Percentiles rank a stretch among this genome's conserved stretches.
Evolutionary conservation across 2,888 invertebrate species (phyloP).

Genomic region (Labia minor): DNA sequence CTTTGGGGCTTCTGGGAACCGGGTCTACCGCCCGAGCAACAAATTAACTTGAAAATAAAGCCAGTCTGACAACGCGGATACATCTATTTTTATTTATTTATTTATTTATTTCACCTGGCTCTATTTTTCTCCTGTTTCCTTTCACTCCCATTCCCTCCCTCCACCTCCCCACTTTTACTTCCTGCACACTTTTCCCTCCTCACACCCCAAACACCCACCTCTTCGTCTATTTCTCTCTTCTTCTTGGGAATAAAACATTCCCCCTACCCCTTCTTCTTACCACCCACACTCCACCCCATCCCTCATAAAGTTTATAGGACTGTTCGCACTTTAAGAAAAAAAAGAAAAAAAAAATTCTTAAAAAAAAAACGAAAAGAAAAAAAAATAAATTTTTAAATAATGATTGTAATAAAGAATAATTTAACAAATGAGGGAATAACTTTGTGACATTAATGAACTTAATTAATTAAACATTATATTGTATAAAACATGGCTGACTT

Average conservation of each 20-base stretch:
- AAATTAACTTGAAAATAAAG: background rate
- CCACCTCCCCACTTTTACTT: no score
- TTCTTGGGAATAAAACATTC: background rate
- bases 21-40: background rate
- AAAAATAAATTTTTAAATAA: background rate
- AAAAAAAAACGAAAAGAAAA: background rate
- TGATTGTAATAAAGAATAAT: background rate
- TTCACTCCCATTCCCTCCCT: no score
- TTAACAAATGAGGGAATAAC: background rate
- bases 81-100: background rate
- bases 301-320: no score
- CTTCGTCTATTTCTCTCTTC: no score
- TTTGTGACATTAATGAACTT: background rate
- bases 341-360: no score
- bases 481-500: background rate
- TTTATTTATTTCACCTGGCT: background rate
- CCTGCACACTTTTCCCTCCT: no score
- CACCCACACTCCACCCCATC: no score
- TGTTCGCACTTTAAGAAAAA: background rate
- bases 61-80: background rate
- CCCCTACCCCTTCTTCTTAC: no score
- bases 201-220: no score
- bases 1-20: background rate
- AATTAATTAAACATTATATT: background rate
- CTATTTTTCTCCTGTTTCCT: background rate